Base-by-base conservation (phyloP, 1,140 invertebrate species). In the Macrosteles quadrilineatus region DNA sequence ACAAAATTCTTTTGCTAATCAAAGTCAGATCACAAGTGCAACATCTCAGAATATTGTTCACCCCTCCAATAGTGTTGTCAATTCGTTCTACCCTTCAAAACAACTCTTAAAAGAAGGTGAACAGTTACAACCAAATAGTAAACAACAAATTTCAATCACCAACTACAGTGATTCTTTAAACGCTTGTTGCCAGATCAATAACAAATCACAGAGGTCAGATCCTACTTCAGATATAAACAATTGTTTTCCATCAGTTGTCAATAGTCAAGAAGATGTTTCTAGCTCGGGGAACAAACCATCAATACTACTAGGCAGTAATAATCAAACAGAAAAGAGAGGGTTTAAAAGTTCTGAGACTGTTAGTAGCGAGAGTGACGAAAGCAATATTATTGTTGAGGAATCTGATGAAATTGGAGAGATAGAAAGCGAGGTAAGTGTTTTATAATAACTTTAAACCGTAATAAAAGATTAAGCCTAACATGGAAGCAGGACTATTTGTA, bases 331-430 rank as follows among this genome's bases (percentile, higher is more conserved):
- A n/a, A 32, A 69, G 64, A 69, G 40, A 19, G n/a, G 19, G 19
- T 36, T 50, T 45, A 55, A 71, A 21, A 32, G 40, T 27, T 40
- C 21, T 47, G 57, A 64, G n/a, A 55, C 40, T 50, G 32, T 30
- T 17, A 66, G 50, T 9, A 71, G 62, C 40, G 47, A 47, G 29
- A 50, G 59, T 14, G 69, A 71, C 9, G 69, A 71, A 55, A 71
- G 69, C 50, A 67, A 71, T 59, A 71, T 71, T 4, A 71, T 71
- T 45, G 69, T 71, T 17, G 69, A 71, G 30, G 69, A 71, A 40
- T 71, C 69, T 3, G 69, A 71, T 64, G 68, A 69, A n/a, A 64
- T 45, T 29, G 68, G 62, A 50, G 68, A 62, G 47, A 69, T 69
- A 21, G 68, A 69, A 40, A 69, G 68, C 32, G 68, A 59, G 53